Evolutionary conservation across 2,888 invertebrate species (phyloP).

Genomic region (Sphaeridia pumilis): DNA sequence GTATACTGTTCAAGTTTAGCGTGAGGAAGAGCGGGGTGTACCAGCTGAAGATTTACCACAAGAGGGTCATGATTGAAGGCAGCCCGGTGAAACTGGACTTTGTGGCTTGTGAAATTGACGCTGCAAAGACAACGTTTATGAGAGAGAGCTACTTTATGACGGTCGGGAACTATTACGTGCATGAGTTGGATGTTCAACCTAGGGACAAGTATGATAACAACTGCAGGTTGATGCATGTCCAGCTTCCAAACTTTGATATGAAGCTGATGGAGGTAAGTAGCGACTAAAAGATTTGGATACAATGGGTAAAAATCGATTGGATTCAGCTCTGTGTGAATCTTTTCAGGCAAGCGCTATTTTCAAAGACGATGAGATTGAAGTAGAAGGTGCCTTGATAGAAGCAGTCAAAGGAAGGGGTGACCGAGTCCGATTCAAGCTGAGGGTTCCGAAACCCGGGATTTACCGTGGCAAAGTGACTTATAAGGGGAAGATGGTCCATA

Average conservation of each 20-base stretch:
- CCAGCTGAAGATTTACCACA: conserved; percentile 5
- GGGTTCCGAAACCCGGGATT: conserved; percentile 1
- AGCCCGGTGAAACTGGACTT: conserved; percentile 16
- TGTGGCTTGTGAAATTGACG: conserved; percentile 6
- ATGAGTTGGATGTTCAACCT: conserved; percentile 11
- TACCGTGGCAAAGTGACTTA: conserved; percentile 49
- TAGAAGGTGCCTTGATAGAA: neutral
- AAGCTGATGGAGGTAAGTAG: neutral
- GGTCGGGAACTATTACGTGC: neutral
- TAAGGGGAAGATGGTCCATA: conserved; percentile 61
- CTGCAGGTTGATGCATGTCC: conserved; percentile 3
- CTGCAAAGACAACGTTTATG: conserved; percentile 8
- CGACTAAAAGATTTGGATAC: no score
- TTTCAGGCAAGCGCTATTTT: neutral
- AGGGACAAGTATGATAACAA: conserved; percentile 13
- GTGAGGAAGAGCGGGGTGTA: conserved; percentile 1
- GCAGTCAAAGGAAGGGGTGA: neutral
- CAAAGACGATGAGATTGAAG: neutral
- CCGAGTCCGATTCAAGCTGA: neutral
- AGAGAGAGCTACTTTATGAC: conserved; percentile 7
- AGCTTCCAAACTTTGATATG: conserved; percentile 6
- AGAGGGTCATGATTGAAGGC: neutral
- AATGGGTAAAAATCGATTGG: no score
- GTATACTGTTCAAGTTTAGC: conserved; percentile 9
- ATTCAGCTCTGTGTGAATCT: neutral